Evolutionary conservation across 1,140 invertebrate genomes (phyloP).

Genomic region (Drosophila watanabei): DNA sequence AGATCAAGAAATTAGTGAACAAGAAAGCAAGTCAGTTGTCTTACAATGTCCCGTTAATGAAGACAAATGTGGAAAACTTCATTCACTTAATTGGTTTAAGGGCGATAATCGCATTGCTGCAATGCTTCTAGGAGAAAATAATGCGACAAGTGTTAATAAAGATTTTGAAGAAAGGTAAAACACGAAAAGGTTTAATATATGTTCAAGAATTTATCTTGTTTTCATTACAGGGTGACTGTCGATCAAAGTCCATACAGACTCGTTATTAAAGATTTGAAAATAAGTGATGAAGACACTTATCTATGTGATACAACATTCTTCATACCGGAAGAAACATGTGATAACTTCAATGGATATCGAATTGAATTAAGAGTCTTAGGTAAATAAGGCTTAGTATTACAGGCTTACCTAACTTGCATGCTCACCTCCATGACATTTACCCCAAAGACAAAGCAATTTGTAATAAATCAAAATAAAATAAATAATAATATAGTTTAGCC

Average conservation of each 20-base stretch:
- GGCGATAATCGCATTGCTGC: constrained; percentile 93
- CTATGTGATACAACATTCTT: constrained; percentile 85
- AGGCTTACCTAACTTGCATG: constrained; percentile 11
- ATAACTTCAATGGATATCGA: constrained; percentile 85
- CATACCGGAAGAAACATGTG: constrained; percentile 85
- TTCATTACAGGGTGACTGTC: constrained; percentile 71
- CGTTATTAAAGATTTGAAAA: constrained; percentile 83
- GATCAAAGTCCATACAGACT: constrained; percentile 82
- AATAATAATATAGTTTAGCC: background rate
- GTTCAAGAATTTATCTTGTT: background rate
- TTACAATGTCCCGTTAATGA: constrained; percentile 92
- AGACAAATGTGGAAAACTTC: constrained; percentile 91
- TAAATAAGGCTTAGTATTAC: constrained; percentile 43
- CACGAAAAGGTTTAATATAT: too few species aligned
- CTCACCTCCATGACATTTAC: background rate
- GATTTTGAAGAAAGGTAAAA: constrained; percentile 91
- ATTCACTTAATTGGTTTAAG: constrained; percentile 96
- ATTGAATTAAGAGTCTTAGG: constrained; percentile 83
- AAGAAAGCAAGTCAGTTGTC: constrained; percentile 89
- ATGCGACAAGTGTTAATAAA: constrained; percentile 88
- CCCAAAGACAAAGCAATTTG: too few species aligned
- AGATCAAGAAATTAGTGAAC: constrained; percentile 77
- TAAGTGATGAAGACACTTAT: constrained; percentile 84
- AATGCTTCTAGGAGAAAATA: constrained; percentile 90
- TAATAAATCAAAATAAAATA: background rate